These are phyloP conservation scores for Unio pictorum DNA, from an alignment of 2,888 invertebrate species.

Conservation along the genomic window DNA sequence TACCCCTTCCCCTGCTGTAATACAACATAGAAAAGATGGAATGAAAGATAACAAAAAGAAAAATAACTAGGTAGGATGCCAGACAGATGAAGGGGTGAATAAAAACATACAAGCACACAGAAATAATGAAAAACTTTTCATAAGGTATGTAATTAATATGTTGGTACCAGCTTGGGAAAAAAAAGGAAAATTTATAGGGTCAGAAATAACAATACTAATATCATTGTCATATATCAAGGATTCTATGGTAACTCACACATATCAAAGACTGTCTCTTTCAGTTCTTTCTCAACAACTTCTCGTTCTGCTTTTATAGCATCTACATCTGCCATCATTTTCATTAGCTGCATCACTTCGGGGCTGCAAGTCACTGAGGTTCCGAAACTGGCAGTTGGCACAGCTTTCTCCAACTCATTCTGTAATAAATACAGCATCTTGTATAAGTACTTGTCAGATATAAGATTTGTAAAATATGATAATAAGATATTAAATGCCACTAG, in stretches of 20 bases:
- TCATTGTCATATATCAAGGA: background rate
- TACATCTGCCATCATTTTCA: conserved; percentile 86
- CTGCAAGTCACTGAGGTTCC: conserved; percentile 74
- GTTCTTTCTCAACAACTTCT: conserved; percentile 89
- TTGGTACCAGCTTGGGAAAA: too few relatives aligned
- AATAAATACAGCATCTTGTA: conserved; percentile 6
- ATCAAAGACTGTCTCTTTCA: conserved; percentile 84
- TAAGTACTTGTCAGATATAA: background rate
- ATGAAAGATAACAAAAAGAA: too few relatives aligned
- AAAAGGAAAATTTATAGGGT: too few relatives aligned
- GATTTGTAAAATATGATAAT: background rate
- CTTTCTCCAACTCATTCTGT: conserved; percentile 63
- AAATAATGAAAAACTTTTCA: too few relatives aligned
- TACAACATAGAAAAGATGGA: too few relatives aligned
- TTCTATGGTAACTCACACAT: conserved; percentile 76
- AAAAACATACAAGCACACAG: too few relatives aligned
- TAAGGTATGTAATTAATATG: too few relatives aligned
- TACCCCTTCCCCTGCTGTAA: too few relatives aligned
- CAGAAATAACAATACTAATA: too few relatives aligned
- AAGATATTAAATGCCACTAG: background rate
- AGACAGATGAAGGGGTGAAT: too few relatives aligned
- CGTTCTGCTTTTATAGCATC: conserved; percentile 90
- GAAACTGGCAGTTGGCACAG: conserved; percentile 72
- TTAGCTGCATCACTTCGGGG: conserved; percentile 79
- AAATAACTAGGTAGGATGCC: too few relatives aligned